Evolutionary conservation across 2,888 invertebrate genomes (phyloP).

Genomic region (Diabrotica balteata): DNA sequence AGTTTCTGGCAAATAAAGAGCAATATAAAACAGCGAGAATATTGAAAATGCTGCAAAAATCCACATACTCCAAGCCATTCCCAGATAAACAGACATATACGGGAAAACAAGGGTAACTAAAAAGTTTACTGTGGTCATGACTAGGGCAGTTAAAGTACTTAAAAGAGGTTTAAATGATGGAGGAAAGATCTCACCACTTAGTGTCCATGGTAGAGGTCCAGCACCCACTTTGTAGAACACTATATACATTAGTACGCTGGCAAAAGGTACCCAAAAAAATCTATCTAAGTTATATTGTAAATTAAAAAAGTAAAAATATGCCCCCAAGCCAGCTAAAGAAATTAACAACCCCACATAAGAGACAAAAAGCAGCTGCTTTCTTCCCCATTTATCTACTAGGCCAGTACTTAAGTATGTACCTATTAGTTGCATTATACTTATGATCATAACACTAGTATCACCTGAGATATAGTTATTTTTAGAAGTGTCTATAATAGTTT

Average conservation of each 20-base stretch:
- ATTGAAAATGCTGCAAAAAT: constrained; percentile 36
- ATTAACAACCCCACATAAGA: constrained; percentile 72
- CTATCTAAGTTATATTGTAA: constrained; percentile 28
- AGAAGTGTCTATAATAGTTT: constrained; percentile 68
- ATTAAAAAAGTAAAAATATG: constrained; percentile 40
- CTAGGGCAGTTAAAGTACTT: constrained; percentile 28
- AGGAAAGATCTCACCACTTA: constrained; percentile 83
- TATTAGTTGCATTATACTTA: constrained; percentile 76
- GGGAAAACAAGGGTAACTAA: constrained; percentile 40
- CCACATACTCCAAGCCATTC: constrained; percentile 41
- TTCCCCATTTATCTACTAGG: constrained; percentile 78
- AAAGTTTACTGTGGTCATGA: constrained; percentile 31
- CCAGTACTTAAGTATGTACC: constrained; percentile 74
- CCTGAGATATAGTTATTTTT: constrained; percentile 60
- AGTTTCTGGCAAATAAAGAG: constrained; percentile 41
- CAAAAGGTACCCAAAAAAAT: constrained; percentile 74
- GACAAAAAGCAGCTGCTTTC: constrained; percentile 72
- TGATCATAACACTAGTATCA: constrained; percentile 74
- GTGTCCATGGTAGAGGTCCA: constrained; percentile 82
- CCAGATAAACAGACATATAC: constrained; percentile 28
- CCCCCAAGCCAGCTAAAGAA: constrained; percentile 56
- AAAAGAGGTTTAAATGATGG: constrained; percentile 77
- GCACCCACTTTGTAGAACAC: constrained; percentile 73
- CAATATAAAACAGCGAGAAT: constrained; percentile 38
- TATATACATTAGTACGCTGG: constrained; percentile 74